phyloP scores from a whole-genome alignment of 1,140 invertebrate genomes.

The Lepidurus arcticus region DNA sequence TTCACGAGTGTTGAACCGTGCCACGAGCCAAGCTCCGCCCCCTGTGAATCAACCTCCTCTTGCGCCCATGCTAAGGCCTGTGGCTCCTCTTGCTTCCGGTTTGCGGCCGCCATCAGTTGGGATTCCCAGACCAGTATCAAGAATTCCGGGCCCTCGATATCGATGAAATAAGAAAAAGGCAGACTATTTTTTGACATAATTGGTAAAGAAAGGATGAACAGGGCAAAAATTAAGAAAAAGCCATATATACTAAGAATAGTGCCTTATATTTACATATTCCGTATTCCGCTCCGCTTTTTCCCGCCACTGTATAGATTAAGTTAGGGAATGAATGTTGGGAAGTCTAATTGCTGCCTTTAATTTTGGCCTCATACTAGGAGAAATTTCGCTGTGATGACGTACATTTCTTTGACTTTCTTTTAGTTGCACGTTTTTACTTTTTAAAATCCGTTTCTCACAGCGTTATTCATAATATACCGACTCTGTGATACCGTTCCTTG shows the following conservation, averaged over 20 bases:
- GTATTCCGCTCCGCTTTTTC: not conserved
- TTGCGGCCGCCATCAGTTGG: not conserved
- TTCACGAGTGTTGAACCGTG: not conserved
- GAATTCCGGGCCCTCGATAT: not conserved
- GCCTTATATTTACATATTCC: slow-evolving; percentile 3
- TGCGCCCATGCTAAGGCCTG: not conserved
- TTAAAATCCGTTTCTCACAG: too few relatives aligned
- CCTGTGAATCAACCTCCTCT: not conserved
- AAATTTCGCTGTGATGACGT: too few relatives aligned
- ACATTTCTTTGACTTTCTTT: too few relatives aligned
- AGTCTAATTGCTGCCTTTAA: too few relatives aligned
- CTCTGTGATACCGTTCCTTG: too few relatives aligned
- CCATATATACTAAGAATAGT: not conserved
- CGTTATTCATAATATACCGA: too few relatives aligned
- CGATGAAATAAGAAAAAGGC: not conserved
- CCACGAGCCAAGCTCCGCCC: not conserved
- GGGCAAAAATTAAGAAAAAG: not conserved
- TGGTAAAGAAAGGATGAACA: too few relatives aligned
- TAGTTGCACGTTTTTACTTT: too few relatives aligned
- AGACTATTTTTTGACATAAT: too few relatives aligned
- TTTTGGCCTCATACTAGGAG: too few relatives aligned
- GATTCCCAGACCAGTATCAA: not conserved
- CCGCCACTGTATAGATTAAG: not conserved
- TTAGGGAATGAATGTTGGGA: too few relatives aligned
- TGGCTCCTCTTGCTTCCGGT: not conserved